Evolutionary conservation across 2,113 vertebrate genomes (phyloP).

Genomic region (Sylvia atricapilla): DNA sequence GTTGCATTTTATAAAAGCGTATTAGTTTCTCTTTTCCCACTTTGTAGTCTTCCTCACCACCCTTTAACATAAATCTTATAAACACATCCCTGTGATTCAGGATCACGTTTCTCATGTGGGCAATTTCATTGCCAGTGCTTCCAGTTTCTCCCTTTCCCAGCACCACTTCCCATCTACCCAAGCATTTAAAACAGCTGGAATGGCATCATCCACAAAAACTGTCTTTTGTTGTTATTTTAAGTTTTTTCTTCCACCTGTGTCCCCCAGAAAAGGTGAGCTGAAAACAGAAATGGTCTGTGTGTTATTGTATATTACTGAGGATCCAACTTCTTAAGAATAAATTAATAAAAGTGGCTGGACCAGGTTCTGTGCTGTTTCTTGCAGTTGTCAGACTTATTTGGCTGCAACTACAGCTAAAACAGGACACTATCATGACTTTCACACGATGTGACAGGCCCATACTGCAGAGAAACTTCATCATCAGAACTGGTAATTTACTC

Average conservation of each 20-base stretch:
- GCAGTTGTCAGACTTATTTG: neutral
- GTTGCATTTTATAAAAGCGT: neutral
- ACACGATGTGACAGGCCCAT: neutral
- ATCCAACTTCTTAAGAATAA: neutral
- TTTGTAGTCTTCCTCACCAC: neutral
- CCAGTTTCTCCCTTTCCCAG: neutral
- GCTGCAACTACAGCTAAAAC: neutral
- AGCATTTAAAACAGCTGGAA: neutral
- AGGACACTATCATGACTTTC: neutral
- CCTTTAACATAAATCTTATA: neutral
- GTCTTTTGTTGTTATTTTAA: neutral
- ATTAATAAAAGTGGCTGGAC: neutral
- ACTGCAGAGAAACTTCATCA: neutral
- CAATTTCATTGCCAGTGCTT: neutral
- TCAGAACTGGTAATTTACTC: neutral
- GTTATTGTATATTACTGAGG: neutral
- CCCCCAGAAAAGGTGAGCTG: neutral
- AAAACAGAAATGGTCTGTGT: neutral
- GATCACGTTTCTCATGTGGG: rapidly evolving
- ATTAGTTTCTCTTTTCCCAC: neutral
- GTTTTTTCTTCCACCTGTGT: neutral
- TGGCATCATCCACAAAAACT: neutral
- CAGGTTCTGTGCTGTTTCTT: neutral
- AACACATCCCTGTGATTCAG: neutral
- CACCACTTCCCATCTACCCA: neutral